Base-by-base conservation (phyloP, 2,888 invertebrate species). In the Isoperla grammatica region DNA sequence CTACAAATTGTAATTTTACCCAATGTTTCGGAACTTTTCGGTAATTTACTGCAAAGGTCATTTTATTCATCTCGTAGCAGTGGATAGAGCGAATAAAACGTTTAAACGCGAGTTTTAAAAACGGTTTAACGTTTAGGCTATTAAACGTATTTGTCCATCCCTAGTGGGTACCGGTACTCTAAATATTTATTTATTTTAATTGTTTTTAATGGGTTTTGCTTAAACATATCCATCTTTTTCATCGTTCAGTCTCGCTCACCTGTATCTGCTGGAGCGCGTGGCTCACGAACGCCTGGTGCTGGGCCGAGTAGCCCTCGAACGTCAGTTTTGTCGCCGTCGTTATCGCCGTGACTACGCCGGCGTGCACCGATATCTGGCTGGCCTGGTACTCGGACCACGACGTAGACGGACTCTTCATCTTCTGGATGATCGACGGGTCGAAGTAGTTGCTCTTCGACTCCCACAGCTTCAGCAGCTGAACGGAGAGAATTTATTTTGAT, bases 371-470 rank as follows among this genome's bases (percentile, higher is more conserved):
- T 69, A 94, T 85, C 67, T 95, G 78, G 72, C 86, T 86, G 63
- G 89, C 86, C 79, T 95, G 90, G 74, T 92, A 94, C 70, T 90
- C 88, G 69, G 90, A 87, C 81, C 94, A 88, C n/a, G 94, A 91
- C 59, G 84, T 82, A 64, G 86, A 84, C 1, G 95, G 95, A 67
- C 89, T 88, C 72, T 90, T 88, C 78, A 97, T 81, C 75, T 90
- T 89, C 64, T 89, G 88, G 69, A 94, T 87, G 65, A 91, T 89
- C 9, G 85, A 81, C 12, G 85, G 79, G 72, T 88, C 87, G 73
- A 93, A 88, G 78, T 92, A 92, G 78, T 92, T 88, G 64, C 88
- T 86, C 79, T 98, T 96, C 66, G 94, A 92, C 78, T 97, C 96
- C 99, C 99, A 99, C 46, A 98, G 80, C 64, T 90, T 90, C 63